These are phyloP conservation scores for Gadus chalcogrammus DNA, from an alignment of 2,113 vertebrate genomes.

Conservation along the genomic window DNA sequence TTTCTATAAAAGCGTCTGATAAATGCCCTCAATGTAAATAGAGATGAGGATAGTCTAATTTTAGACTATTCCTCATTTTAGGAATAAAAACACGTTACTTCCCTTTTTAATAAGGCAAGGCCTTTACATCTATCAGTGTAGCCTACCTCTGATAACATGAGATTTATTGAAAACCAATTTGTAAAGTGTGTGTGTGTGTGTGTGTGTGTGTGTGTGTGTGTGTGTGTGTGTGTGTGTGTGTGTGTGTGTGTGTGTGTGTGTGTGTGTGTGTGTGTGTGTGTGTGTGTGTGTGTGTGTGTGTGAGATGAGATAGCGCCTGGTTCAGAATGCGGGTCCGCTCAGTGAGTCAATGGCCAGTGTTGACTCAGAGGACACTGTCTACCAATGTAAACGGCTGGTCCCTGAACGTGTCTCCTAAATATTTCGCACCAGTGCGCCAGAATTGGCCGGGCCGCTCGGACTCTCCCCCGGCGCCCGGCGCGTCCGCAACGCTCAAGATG, in stretches of 20 bases:
- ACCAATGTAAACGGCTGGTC: background rate
- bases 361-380: background rate
- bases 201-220: background rate
- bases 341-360: background rate
- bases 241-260: background rate
- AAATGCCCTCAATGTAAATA: too few species aligned
- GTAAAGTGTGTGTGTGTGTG: background rate
- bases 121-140: too few species aligned
- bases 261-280: background rate
- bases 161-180: background rate
- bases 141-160: too few species aligned
- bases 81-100: too few species aligned
- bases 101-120: too few species aligned
- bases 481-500: too few species aligned
- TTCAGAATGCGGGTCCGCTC: background rate
- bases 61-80: too few species aligned
- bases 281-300: background rate
- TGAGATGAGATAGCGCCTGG: background rate
- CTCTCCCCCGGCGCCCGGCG: background rate
- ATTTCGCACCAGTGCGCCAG: background rate
- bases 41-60: too few species aligned
- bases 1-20: too few species aligned
- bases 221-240: background rate
- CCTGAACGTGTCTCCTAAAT: background rate
- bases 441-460: background rate